Evolutionary conservation across 2,113 vertebrate genomes (phyloP).

Genomic region (Ptychochromis oligacanthus): DNA sequence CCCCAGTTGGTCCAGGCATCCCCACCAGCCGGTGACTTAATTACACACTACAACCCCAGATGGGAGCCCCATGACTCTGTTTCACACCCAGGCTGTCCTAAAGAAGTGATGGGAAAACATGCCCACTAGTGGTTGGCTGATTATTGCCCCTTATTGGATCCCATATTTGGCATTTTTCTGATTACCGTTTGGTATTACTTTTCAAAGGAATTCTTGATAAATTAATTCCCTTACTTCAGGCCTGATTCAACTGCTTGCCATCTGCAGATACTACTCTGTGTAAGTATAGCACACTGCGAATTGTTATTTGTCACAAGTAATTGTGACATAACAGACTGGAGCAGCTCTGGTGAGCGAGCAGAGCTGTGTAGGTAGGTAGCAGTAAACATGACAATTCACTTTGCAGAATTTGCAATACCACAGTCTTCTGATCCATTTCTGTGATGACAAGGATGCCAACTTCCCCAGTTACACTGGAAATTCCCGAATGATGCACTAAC

Average conservation of each 20-base stretch:
- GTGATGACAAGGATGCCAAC: too few species aligned
- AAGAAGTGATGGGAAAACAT: rapidly evolving
- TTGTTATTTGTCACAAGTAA: background rate
- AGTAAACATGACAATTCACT: rapidly evolving
- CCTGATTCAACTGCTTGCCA: rapidly evolving
- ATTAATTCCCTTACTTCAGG: background rate
- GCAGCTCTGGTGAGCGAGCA: background rate
- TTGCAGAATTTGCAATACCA: background rate
- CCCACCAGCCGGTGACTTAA: background rate
- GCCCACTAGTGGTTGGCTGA: background rate
- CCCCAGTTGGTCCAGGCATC: constrained; percentile 11
- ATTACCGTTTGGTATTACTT: background rate
- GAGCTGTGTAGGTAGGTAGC: background rate
- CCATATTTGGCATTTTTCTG: background rate
- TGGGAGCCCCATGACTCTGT: constrained; percentile 5
- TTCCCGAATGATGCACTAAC: too few species aligned
- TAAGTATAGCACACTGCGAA: background rate
- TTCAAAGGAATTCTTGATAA: background rate
- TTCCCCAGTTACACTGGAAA: too few species aligned
- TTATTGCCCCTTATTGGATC: background rate
- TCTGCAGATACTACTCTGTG: constrained; percentile 1
- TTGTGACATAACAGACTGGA: background rate
- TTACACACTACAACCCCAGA: constrained; percentile 30
- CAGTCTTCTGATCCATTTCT: background rate
- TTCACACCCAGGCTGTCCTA: constrained; percentile 28